A percentile compares a stretch with the other conserved stretches of the same genome.
These are phyloP conservation scores for Salvelinus namaycush DNA, from an alignment of 2,113 vertebrate species.

Conservation along the genomic window DNA sequence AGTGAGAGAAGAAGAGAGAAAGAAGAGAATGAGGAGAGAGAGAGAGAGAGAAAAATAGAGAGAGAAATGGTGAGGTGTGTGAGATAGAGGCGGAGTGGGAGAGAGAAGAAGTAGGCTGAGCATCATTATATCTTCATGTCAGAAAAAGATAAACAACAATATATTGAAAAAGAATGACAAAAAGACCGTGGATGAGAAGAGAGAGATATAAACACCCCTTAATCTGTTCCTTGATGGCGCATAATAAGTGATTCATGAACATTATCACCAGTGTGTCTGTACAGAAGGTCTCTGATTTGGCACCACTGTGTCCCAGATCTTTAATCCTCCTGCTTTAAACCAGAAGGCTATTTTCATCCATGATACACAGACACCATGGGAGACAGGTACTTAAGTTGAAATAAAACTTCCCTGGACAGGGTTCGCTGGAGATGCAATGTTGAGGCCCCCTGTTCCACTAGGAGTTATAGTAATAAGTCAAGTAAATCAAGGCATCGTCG, in stretches of 20 bases:
- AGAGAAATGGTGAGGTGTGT: neutral
- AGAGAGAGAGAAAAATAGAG: neutral
- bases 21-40: neutral
- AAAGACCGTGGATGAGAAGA: neutral
- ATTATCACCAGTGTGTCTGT: neutral
- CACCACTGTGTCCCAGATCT: no score
- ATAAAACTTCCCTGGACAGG: neutral
- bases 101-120: neutral
- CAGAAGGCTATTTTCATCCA: neutral
- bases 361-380: no score
- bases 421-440: constrained; percentile 29
- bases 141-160: neutral
- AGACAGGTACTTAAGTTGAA: no score
- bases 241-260: constrained; percentile 17
- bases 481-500: constrained; percentile 4
- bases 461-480: neutral
- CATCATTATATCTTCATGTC: no score
- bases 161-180: neutral
- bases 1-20: no score
- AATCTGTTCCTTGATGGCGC: constrained; percentile 12
- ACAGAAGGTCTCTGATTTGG: neutral
- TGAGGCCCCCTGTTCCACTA: no score
- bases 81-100: neutral
- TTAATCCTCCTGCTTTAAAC: constrained; percentile 9
- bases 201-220: neutral